Base-by-base conservation (phyloP, 2,888 invertebrate species). In the Neoscelio sp. region DNA sequence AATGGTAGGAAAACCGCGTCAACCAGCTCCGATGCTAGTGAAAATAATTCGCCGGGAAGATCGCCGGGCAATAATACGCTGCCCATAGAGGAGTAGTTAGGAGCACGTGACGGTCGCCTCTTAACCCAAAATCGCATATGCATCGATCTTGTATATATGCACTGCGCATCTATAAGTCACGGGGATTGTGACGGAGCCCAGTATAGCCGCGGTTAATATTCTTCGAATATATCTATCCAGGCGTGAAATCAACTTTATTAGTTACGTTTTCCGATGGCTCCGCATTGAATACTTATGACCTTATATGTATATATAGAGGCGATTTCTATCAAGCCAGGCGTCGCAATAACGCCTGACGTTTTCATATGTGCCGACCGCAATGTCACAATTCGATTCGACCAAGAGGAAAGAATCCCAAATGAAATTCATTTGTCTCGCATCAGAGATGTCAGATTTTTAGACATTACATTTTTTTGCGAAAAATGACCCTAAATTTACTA, bases 211-310 rank as follows among this genome's bases (percentile, higher is more conserved):
- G 67, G 77, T 76, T 76, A 80, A 67, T 80, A 82, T 85, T 85
- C 79, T 77, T 80, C 83, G 79, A 82, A 87, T 82, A 81, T 83
- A 82, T 83, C 85, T 85, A 87, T 84, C 86, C 86, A 84, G 77
- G 82, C 88, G 85, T 89, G 89, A 89, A 89, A 89, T 89, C 86
- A 83, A 83, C 86, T 88, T 89, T 89, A 89, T 89, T 89, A 87
- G 85, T 85, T 83, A 82, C 83, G 80, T 80, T 76, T 56, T 60
- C 68, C 75, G 52, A 77, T 76, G 75, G 70, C 80, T 56, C 75
- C 28, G 73, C 78, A 78, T 73, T 81, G 70, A 76, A 81, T 82
- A 79, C 77, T 75, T 65, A 56, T 58, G 54, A 35, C 52, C 10
- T 30, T 58, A 64, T 46, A 67, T 67, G 64, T 64, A 54, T 71